Evolutionary conservation across 2,888 invertebrate species (phyloP).

Genomic region (Tipula helvola): DNA sequence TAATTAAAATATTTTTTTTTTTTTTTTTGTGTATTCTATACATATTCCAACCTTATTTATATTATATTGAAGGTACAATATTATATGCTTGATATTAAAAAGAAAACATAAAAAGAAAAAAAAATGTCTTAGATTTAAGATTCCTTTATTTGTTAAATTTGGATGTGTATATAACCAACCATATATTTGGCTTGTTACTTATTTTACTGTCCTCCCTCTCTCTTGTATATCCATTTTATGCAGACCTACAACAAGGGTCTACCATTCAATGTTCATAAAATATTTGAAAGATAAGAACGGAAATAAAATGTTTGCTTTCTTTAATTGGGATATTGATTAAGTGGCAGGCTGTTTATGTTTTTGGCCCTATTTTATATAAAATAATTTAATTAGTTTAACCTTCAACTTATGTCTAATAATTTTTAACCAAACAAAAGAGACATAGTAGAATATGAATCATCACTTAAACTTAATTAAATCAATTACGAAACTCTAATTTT

Average conservation of each 20-base stretch:
- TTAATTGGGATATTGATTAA: not conserved
- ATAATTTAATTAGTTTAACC: not conserved
- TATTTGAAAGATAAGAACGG: not conserved
- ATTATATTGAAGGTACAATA: not conserved
- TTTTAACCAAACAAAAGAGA: not conserved
- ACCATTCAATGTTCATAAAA: not conserved
- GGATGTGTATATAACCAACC: not conserved
- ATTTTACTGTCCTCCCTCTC: not conserved
- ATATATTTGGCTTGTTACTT: not conserved
- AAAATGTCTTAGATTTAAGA: not conserved
- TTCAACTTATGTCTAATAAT: not conserved
- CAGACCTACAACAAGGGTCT: not conserved
- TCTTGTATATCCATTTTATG: not conserved
- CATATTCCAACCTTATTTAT: not conserved
- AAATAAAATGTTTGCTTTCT: not conserved
- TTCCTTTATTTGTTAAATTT: not conserved
- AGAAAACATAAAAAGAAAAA: not conserved
- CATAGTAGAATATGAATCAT: not conserved
- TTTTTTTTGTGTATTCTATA: not conserved
- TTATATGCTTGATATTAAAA: not conserved
- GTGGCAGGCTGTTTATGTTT: not conserved
- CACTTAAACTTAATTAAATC: constrained; percentile 4
- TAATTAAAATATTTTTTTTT: not conserved
- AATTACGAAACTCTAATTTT: not conserved
- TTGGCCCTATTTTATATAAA: not conserved